Conservation (phyloP, 2,888 invertebrate species). For the Brachypterus glaber region DNA sequence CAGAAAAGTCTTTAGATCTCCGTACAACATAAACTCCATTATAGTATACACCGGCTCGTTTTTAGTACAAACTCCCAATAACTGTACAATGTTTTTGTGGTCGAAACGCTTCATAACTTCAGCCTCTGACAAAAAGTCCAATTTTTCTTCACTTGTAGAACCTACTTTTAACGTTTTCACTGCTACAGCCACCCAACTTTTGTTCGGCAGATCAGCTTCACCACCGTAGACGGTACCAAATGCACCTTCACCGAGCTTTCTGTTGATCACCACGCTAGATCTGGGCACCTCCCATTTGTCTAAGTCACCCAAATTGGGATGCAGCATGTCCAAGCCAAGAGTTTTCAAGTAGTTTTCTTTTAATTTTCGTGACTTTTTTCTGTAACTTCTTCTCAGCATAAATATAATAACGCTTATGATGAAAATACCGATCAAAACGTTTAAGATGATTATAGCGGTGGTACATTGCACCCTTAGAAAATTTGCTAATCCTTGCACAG, state of each 20-base stretch:
- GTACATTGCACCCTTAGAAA: slow-evolving; percentile 63
- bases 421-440: slow-evolving; percentile 51
- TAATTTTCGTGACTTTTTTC: slow-evolving; percentile 60
- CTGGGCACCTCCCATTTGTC: slow-evolving; percentile 85
- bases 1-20: slow-evolving; percentile 82
- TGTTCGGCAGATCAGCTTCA: slow-evolving; percentile 61
- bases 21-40: slow-evolving; percentile 92
- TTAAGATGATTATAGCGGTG: slow-evolving; percentile 57
- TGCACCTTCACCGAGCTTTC: slow-evolving; percentile 80
- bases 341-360: slow-evolving; percentile 61
- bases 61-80: slow-evolving; percentile 79
- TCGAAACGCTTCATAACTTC: slow-evolving; percentile 91
- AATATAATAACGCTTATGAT: slow-evolving; percentile 47
- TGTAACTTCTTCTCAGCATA: slow-evolving; percentile 39
- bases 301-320: slow-evolving; percentile 39
- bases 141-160: slow-evolving; percentile 72
- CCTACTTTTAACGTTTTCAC: slow-evolving; percentile 83
- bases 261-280: slow-evolving; percentile 75
- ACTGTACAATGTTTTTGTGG: slow-evolving; percentile 76
- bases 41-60: slow-evolving; percentile 81
- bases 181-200: slow-evolving; percentile 76
- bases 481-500: slow-evolving; percentile 57
- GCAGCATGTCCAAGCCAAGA: slow-evolving; percentile 54
- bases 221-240: slow-evolving; percentile 91
- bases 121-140: slow-evolving; percentile 86